Percentiles rank a stretch among this genome's conserved stretches.
These are phyloP conservation scores for Benthosema pterotum DNA, from an alignment of 2,797 vertebrate genomes.

Conservation along the genomic window DNA sequence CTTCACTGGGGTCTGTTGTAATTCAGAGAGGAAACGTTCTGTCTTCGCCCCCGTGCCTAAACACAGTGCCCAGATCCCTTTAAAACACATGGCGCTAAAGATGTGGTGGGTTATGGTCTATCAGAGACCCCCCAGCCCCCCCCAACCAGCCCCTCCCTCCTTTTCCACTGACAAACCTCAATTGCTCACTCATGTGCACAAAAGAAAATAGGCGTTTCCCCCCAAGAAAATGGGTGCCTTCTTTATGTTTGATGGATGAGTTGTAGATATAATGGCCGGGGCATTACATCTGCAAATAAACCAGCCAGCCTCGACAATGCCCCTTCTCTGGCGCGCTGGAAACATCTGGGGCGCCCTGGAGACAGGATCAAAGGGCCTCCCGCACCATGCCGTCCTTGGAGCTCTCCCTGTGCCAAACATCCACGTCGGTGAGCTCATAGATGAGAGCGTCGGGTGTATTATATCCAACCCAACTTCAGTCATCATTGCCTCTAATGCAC, in stretches of 20 bases:
- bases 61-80: constrained; percentile 36
- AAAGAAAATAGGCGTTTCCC: constrained; percentile 40
- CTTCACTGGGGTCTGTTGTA: constrained; percentile 27
- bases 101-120: constrained; percentile 52
- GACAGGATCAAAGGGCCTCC: constrained; percentile 65
- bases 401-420: constrained; percentile 68
- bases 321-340: constrained; percentile 46
- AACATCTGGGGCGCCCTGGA: constrained; percentile 73
- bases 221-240: constrained; percentile 42
- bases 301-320: constrained; percentile 69
- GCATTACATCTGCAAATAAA: constrained; percentile 75
- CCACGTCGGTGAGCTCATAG: constrained; percentile 45
- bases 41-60: constrained; percentile 24
- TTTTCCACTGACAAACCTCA: constrained; percentile 57
- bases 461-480: constrained; percentile 48
- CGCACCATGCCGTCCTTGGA: constrained; percentile 59
- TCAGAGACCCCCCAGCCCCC: constrained; percentile 41
- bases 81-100: constrained; percentile 42
- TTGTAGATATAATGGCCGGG: constrained; percentile 62
- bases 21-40: constrained; percentile 38
- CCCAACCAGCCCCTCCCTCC: constrained; percentile 37
- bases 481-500: constrained; percentile 48
- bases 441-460: constrained; percentile 19
- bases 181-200: constrained; percentile 53
- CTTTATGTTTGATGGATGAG: constrained; percentile 71